Base-by-base conservation (phyloP, 2,888 invertebrate genomes). In the Pegoplata infirma region DNA sequence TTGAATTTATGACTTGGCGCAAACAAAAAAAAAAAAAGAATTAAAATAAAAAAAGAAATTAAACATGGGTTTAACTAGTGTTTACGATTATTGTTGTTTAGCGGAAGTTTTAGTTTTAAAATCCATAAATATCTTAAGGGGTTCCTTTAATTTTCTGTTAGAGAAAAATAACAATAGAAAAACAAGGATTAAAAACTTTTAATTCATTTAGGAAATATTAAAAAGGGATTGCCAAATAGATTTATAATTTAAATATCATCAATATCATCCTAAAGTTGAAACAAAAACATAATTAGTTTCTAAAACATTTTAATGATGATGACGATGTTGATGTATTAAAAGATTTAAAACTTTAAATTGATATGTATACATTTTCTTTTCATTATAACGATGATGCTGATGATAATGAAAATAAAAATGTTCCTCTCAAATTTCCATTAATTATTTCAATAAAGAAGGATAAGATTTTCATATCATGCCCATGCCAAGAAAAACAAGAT, bases 261-360 rank as follows among this genome's bases (percentile, higher is more conserved):
- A 32, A 10, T 36, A 46, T 7, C 28, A 58, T 23, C 12, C 5
- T 49, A 49, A 56, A 5, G 10, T 21, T 63, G 7, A 25, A 40
- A n/a, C n/a, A n/a, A n/a, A n/a, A 19, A 14, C 23, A 23, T 25
- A 44, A 46, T 40, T n/a, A 40, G 36, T 40, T 40, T 40, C 36
- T n/a, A 40, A 32, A 40, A 40, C n/a, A n/a, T 40, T 40, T 40
- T 21, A 10, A 17, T 61, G 47, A 3, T 7, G 59, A 46, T 61
- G 59, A 32, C 28, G 61, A 25, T 61, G 47, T 19, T 32, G 47
- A 32, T 36, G 63, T 63, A 56, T 67, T 56, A 67, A 77, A 49
- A 68, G 73, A 68, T 73, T 64, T 63, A 28, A 73, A 77, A 73
- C 56, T 77, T 77, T 77, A 58, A 73, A 73, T 73, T 73, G 47